Evolutionary conservation across 2,888 invertebrate genomes (phyloP).

Genomic region (Drosophila rubida): DNA sequence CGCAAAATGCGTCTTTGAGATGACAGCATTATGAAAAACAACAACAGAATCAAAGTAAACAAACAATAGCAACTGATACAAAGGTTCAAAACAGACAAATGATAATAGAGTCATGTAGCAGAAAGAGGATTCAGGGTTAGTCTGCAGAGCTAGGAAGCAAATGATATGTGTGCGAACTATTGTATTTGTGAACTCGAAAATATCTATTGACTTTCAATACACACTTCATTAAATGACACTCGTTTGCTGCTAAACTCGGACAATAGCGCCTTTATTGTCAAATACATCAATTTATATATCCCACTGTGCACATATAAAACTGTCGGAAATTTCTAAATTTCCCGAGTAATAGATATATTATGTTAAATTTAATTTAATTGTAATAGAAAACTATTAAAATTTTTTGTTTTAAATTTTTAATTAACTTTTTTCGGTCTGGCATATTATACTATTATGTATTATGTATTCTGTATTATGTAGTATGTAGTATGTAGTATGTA

Average conservation of each 20-base stretch:
- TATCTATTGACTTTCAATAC: constrained; percentile 52
- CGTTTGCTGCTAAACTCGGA: not conserved
- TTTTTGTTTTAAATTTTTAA: no score
- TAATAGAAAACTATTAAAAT: no score
- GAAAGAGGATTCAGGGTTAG: not conserved
- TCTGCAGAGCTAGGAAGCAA: not conserved
- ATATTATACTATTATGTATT: no score
- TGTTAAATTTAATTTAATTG: no score
- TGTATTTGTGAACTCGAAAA: constrained; percentile 13
- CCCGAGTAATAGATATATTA: no score
- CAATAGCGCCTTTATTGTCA: not conserved
- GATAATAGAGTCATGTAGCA: not conserved
- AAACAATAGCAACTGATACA: not conserved
- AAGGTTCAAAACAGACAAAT: not conserved
- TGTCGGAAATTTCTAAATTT: not conserved
- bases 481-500: no score
- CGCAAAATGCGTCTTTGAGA: not conserved
- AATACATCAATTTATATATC: constrained; percentile 23
- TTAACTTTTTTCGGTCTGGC: no score
- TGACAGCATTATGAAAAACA: not conserved
- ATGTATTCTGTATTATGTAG: no score
- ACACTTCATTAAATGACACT: not conserved
- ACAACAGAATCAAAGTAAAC: not conserved
- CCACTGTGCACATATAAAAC: not conserved
- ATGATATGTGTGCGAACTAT: not conserved